Evolutionary conservation across 2,113 vertebrate species (phyloP).

Genomic region (Gambusia affinis): DNA sequence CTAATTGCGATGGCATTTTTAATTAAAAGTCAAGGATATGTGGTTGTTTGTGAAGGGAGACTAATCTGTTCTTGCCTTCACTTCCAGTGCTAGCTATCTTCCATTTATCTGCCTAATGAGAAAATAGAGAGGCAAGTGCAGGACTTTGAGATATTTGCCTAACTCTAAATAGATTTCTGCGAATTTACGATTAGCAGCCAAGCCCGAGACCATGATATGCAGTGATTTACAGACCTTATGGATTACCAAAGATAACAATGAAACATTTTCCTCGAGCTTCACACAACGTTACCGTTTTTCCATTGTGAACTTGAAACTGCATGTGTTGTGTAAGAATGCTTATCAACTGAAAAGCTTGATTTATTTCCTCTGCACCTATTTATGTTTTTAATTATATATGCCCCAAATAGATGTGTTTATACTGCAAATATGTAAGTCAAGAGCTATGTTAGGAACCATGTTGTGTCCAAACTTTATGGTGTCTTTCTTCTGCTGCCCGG

Average conservation of each 20-base stretch:
- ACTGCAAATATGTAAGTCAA: neutral
- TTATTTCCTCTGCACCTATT: conserved; percentile 4
- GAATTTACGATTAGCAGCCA: conserved; percentile 72
- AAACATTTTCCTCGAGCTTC: conserved; percentile 37
- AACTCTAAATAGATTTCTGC: conserved; percentile 74
- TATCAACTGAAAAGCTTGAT: neutral
- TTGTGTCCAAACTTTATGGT: conserved; percentile 1
- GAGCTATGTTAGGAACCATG: neutral
- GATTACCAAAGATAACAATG: conserved; percentile 71
- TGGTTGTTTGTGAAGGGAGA: conserved; percentile 82
- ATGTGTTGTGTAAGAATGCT: conserved; percentile 1
- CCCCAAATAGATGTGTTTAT: conserved; percentile 5
- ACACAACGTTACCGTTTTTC: conserved; percentile 3
- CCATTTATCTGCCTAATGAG: conserved; percentile 83
- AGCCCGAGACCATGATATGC: conserved; percentile 52
- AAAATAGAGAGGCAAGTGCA: conserved; percentile 72
- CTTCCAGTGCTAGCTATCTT: conserved; percentile 73
- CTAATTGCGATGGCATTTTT: conserved; percentile 86
- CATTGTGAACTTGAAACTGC: conserved; percentile 9
- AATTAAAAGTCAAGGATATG: conserved; percentile 86
- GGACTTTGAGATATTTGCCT: conserved; percentile 82
- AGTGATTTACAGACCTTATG: conserved; percentile 61
- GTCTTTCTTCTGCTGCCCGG: conserved; percentile 7
- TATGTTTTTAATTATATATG: conserved; percentile 2
- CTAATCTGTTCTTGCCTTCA: conserved; percentile 79